These are phyloP conservation scores for Alcedo quadribrachys DNA, from an alignment of 2,797 vertebrate species.

Conservation along the genomic window DNA sequence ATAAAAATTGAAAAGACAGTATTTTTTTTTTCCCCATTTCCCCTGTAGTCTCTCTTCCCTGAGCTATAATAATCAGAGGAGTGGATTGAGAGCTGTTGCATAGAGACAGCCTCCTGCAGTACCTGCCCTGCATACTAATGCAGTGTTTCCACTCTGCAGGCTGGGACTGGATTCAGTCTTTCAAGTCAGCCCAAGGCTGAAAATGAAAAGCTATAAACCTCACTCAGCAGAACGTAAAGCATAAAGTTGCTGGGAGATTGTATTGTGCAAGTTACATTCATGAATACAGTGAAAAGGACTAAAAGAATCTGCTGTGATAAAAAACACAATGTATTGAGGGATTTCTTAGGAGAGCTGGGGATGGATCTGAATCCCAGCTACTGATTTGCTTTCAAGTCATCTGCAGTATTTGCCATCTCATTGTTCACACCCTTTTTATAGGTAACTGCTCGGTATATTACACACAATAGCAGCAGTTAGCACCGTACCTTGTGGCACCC, in stretches of 20 bases:
- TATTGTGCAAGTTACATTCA: slow-evolving; percentile 29
- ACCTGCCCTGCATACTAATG: slow-evolving; percentile 78
- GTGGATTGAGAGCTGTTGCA: slow-evolving; percentile 71
- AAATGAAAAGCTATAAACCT: slow-evolving; percentile 63
- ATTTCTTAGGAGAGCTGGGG: neutral
- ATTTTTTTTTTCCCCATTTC: neutral
- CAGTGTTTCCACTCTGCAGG: slow-evolving; percentile 52
- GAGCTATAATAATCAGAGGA: slow-evolving; percentile 73
- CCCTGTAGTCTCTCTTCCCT: neutral
- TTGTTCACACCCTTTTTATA: slow-evolving; percentile 1
- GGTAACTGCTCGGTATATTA: slow-evolving; percentile 17
- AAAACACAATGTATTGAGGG: neutral
- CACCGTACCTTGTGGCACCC: neutral
- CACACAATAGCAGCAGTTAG: neutral
- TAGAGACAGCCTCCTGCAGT: slow-evolving; percentile 72
- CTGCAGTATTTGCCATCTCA: slow-evolving; percentile 28
- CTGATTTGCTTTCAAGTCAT: slow-evolving; percentile 8
- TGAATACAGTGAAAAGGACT: slow-evolving; percentile 40
- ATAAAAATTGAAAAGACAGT: slow-evolving; percentile 35
- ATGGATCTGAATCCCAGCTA: slow-evolving; percentile 26
- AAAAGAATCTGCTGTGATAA: slow-evolving; percentile 31
- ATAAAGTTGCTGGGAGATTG: slow-evolving; percentile 10
- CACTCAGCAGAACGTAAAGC: slow-evolving; percentile 55
- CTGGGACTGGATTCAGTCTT: slow-evolving; percentile 44
- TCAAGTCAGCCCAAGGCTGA: slow-evolving; percentile 70